Percentiles rank a stretch among this genome's conserved stretches.
phyloP scores from a whole-genome alignment of 2,797 vertebrate species.

The Toxotes lorentzi region DNA sequence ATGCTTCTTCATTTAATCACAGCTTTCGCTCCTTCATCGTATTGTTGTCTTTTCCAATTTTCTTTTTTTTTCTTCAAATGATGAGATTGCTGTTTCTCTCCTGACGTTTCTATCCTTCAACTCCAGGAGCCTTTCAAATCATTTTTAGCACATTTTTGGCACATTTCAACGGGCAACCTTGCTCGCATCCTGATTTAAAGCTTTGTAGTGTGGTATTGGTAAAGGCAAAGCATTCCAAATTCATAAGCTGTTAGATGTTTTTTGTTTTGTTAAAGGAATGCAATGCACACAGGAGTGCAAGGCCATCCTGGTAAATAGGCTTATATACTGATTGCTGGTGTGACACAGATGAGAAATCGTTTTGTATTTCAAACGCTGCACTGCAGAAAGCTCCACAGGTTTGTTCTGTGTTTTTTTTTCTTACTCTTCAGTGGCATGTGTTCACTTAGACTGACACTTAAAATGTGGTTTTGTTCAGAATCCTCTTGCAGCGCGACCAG shows the following conservation, averaged over 20 bases:
- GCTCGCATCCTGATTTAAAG: conserved; percentile 27
- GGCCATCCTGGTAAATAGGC: conserved; percentile 58
- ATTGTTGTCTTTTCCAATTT: conserved; percentile 12
- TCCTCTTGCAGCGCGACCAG: conserved; percentile 1
- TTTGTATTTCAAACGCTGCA: conserved; percentile 21
- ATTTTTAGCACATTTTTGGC: conserved; percentile 22
- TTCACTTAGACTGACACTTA: conserved; percentile 16
- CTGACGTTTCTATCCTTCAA: conserved; percentile 34
- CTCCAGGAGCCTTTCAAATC: conserved; percentile 35
- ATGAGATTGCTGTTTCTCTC: conserved; percentile 1
- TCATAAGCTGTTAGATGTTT: neutral
- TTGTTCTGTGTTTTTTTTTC: neutral
- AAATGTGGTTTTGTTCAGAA: conserved; percentile 23
- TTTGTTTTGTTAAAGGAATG: conserved; percentile 32
- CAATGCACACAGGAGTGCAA: conserved; percentile 52
- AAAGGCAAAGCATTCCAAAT: conserved; percentile 23
- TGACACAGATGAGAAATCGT: conserved; percentile 16
- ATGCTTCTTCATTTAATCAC: conserved; percentile 30
- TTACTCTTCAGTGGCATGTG: neutral
- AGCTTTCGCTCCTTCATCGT: neutral
- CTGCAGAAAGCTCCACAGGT: neutral
- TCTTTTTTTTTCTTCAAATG: neutral
- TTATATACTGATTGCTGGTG: neutral
- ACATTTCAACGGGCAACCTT: conserved; percentile 36
- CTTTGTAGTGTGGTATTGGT: conserved; percentile 20